Conservation (phyloP, 2,113 vertebrate genomes). For the Zosterops borbonicus region DNA sequence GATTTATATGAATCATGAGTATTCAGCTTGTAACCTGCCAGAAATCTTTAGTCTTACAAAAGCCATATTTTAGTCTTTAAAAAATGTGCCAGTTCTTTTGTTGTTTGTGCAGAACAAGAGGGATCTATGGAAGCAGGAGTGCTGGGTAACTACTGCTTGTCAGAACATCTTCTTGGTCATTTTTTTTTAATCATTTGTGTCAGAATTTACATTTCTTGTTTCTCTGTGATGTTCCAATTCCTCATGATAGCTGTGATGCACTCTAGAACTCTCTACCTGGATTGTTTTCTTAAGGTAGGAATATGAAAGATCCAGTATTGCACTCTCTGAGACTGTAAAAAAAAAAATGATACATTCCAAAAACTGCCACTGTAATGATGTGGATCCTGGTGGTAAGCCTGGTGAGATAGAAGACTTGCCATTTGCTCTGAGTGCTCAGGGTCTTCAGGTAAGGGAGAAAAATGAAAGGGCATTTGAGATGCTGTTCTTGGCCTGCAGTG, state of each 20-base stretch:
- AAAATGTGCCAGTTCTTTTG: not conserved
- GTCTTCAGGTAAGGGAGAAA: not conserved
- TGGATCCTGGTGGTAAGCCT: not conserved
- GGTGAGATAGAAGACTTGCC: not conserved
- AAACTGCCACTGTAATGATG: not conserved
- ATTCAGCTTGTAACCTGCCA: not conserved
- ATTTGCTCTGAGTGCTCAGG: not conserved
- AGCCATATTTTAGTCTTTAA: not conserved
- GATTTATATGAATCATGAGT: not conserved
- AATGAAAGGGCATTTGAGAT: not conserved
- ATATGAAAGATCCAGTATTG: not conserved
- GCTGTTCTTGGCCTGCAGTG: not conserved
- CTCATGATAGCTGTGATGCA: fast-evolving
- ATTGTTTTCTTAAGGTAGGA: not conserved
- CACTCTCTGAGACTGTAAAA: not conserved
- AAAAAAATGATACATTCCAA: not conserved
- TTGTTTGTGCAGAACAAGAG: not conserved
- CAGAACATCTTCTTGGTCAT: not conserved
- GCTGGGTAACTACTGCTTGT: not conserved
- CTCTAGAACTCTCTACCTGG: not conserved
- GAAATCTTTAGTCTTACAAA: not conserved
- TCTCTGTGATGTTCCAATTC: not conserved
- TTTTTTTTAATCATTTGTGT: not conserved
- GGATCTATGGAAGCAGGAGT: not conserved
- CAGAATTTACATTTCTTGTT: not conserved